A percentile compares a stretch with the other conserved stretches of the same genome.
These are phyloP conservation scores for Monomorium pharaonis DNA, from an alignment of 1,140 invertebrate species.

Conservation along the genomic window DNA sequence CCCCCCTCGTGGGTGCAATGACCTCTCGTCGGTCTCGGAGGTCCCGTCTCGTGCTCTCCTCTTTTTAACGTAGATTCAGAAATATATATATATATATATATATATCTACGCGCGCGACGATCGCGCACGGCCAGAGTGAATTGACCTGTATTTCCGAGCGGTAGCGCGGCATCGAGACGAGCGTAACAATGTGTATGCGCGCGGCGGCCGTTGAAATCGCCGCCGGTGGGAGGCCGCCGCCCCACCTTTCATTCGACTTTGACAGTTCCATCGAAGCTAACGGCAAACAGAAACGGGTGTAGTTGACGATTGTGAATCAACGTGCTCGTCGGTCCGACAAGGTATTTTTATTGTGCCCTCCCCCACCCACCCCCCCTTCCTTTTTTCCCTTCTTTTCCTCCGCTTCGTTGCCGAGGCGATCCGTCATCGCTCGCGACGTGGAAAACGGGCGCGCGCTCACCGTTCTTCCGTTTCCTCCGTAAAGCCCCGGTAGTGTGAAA, in stretches of 20 bases:
- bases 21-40: constrained; percentile 18
- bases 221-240: constrained; percentile 59
- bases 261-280: constrained; percentile 83
- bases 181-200: constrained; percentile 40
- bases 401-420: neutral
- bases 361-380: too few species aligned
- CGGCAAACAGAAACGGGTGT: constrained; percentile 71
- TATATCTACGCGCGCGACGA: neutral
- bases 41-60: neutral
- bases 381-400: neutral
- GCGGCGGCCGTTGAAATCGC: constrained; percentile 59
- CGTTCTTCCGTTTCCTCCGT: neutral
- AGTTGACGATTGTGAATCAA: constrained; percentile 67
- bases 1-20: constrained; percentile 31
- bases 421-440: neutral
- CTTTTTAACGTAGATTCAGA: constrained; percentile 39
- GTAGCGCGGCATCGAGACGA: constrained; percentile 3
- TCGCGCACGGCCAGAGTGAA: constrained; percentile 38
- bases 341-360: constrained; percentile 53
- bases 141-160: constrained; percentile 67
- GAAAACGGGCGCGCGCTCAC: neutral
- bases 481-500: constrained; percentile 13
- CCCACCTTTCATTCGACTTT: constrained; percentile 78
- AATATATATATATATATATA: constrained; percentile 1
- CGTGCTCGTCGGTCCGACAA: constrained; percentile 54